Evolutionary conservation across 2,113 vertebrate genomes (phyloP), one percentile per base, ranked within the genome.

Genomic region (Syngnathus floridae): DNA sequence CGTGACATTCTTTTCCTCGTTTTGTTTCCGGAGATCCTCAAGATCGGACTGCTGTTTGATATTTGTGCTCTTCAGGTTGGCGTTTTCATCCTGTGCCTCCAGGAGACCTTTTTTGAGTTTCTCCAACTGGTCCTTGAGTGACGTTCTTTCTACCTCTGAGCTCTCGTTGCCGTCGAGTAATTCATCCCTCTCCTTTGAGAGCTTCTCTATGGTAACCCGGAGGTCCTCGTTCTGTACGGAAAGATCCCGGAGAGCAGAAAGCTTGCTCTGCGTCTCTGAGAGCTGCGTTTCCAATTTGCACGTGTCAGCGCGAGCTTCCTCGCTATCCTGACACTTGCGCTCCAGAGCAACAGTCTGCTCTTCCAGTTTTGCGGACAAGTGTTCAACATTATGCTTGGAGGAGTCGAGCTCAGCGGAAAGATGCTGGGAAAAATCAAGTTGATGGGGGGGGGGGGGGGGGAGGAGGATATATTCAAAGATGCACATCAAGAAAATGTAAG

Each of bases 331-430:
- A 40, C 79, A 84, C 58, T 89, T 72, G 66, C 81, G 90, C 80
- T 94, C 93, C 84, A 93, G 93, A 81, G 93, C 92, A 89, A 92
- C 83, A 75, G 78, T 91, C 82, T 95, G 89, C 83, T 81, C 93
- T 87, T 92, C 93, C 90, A 95, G 82, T 82, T 95, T 87, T 90
- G 92, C 90, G 86, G 92, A 92, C 87, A 95, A 90, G 73, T 90
- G 87, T 80, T 97, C 92, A 90, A 91, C 86, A 81, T 94, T 92
- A 91, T 91, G 92, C 88, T 90, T 93, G 92, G 90, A 88, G 91
- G 93, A 90, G 71, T 93, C 92, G 93, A 98, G 93, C 87, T 94
- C 88, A 92, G 90, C 91, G 87, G 92, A 92, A 91, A 98, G 91
- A 82, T 91, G 94, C 96, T 98, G 92, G 82, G 59, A 89, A 87